Base-by-base conservation (phyloP, 2,113 vertebrate species). In the Zosterops borbonicus region DNA sequence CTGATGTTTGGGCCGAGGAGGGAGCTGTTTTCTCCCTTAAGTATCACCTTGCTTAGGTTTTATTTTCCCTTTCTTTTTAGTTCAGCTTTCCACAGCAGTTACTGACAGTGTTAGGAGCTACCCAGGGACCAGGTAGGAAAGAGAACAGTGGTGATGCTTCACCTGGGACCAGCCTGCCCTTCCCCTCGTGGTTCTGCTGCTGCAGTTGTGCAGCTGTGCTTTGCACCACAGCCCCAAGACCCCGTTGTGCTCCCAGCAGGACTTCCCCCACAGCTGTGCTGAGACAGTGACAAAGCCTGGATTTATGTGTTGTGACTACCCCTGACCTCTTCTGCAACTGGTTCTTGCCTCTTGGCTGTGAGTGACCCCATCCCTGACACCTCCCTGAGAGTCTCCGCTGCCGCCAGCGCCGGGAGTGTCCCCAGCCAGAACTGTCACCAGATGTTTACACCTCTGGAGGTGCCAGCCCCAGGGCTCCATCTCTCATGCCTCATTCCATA, bases 401-500 rank as follows among this genome's bases (percentile, higher is more conserved):
- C 87, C 5, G 7, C 64, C 93, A 73, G 11, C 3, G 2, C 87
- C 1, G 50, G 63, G 39, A 31, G 60, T 88, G 83, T 94, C 96
- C 94, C 91, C 25, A 12, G 80, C 9, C 65, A 74, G 55, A 82
- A 64, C 41, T 1, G 2, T 90, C 56, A 58, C 77, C 96, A 96
- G 93, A 86, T 76, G 94, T 84, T 95, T 41, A 53, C 85, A 60
- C 12, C 5, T 89, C 82, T 88, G 70, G 89, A 95, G 94, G 83
- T 78, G 90, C 53, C n/a, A 5, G 78, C 10, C 2, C 79, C 78
- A 39, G 85, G 85, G 84, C 94, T 94, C 37, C 9, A 0, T 60
- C 81, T 63, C 68, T 83, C 46, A 3, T 5, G 44, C 74, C 63
- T 95, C 82, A 20, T 85, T 94, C 76, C 67, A 1, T 21, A 7